These are phyloP conservation scores for Gobio occitaniae DNA, from an alignment of 2,797 vertebrate species.

Conservation along the genomic window DNA sequence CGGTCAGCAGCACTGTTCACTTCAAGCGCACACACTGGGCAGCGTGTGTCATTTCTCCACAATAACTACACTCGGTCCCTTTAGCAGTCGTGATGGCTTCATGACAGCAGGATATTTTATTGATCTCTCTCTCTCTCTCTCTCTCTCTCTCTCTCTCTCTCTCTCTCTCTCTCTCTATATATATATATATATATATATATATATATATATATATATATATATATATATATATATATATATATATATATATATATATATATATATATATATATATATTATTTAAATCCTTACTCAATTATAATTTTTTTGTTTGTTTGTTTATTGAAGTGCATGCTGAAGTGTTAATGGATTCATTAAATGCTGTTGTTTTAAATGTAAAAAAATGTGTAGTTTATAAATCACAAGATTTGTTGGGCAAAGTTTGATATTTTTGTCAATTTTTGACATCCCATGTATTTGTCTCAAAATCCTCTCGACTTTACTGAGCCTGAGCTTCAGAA, in stretches of 20 bases:
- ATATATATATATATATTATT: too few relatives aligned
- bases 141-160: constrained; percentile 38
- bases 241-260: too few relatives aligned
- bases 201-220: too few relatives aligned
- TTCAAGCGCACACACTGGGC: neutral
- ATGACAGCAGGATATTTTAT: constrained; percentile 21
- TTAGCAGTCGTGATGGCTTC: neutral
- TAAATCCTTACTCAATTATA: neutral
- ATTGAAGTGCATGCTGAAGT: neutral
- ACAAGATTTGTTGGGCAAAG: neutral
- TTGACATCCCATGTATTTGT: neutral
- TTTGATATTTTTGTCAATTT: neutral
- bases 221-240: too few relatives aligned
- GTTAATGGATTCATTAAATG: neutral
- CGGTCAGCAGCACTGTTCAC: neutral
- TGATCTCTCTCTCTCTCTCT: constrained; percentile 23
- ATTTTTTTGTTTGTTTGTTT: neutral
- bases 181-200: too few relatives aligned
- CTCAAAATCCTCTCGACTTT: neutral
- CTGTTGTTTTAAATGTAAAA: neutral
- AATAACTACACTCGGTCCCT: neutral
- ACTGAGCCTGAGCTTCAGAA: neutral
- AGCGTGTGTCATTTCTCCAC: constrained; percentile 35
- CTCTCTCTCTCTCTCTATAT: neutral
- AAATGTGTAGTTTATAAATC: neutral